Percentiles rank a stretch among this genome's conserved stretches.
phyloP scores from a whole-genome alignment of 2,797 vertebrate species.

The Lophotriccus pileatus region DNA sequence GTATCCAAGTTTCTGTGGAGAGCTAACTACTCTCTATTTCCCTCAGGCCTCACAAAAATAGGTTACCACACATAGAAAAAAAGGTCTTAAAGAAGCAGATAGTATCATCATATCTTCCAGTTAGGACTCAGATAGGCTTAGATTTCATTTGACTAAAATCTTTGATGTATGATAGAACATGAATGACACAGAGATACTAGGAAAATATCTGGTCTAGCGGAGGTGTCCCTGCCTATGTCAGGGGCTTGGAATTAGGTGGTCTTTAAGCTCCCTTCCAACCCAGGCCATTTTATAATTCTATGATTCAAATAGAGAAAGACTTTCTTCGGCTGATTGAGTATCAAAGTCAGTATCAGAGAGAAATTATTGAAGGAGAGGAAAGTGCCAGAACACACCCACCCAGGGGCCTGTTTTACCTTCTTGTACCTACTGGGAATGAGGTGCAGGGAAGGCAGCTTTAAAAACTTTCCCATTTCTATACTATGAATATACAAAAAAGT shows the following conservation, averaged over 20 bases:
- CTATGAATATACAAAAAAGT: fast-evolving
- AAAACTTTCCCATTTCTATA: background rate
- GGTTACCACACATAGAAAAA: background rate
- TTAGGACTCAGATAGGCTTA: background rate
- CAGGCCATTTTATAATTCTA: background rate
- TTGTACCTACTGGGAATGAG: background rate
- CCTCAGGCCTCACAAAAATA: background rate
- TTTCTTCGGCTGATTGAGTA: background rate
- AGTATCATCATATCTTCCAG: background rate
- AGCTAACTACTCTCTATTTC: background rate
- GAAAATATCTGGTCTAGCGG: background rate
- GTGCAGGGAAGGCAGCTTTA: background rate
- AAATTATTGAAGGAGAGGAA: background rate
- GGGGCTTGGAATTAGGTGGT: background rate
- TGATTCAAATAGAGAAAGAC: background rate
- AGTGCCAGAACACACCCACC: too few species aligned
- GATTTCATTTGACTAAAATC: background rate
- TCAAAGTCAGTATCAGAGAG: background rate
- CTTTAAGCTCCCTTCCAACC: background rate
- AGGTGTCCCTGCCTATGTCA: background rate
- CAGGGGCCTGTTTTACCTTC: background rate
- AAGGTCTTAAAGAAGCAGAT: background rate
- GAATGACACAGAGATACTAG: background rate
- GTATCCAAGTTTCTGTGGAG: background rate
- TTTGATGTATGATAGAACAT: background rate